phyloP scores from a whole-genome alignment of 2,888 invertebrate species.

The Aleiodes testaceus region DNA sequence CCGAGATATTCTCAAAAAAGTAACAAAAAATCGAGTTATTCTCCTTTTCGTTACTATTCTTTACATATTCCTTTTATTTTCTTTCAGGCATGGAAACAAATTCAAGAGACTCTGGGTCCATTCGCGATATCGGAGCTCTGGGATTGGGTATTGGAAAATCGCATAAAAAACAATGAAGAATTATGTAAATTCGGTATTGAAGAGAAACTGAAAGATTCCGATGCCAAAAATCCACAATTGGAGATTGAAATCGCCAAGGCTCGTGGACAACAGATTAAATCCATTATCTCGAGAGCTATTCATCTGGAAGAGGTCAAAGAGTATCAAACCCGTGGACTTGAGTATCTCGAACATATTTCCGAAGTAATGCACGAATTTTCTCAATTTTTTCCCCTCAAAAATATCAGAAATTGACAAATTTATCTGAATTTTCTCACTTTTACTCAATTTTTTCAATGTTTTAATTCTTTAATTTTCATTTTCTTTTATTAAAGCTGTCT shows the following conservation, averaged over 20 bases:
- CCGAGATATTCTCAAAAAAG: slow-evolving; percentile 36
- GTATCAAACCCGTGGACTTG: slow-evolving; percentile 54
- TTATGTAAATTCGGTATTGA: slow-evolving; percentile 56
- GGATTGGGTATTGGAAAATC: slow-evolving; percentile 59
- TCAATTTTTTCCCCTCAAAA: too few relatives aligned
- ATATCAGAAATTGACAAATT: too few relatives aligned
- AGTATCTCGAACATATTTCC: slow-evolving; percentile 64
- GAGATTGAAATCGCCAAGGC: slow-evolving; percentile 59
- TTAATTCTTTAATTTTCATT: neutral
- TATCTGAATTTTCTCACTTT: too few relatives aligned
- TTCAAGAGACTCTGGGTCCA: slow-evolving; percentile 56
- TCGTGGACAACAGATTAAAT: slow-evolving; percentile 59
- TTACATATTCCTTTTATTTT: slow-evolving; percentile 41
- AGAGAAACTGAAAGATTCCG: slow-evolving; percentile 11
- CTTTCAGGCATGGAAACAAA: slow-evolving; percentile 59
- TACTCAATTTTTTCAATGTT: too few relatives aligned
- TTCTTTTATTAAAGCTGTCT: neutral
- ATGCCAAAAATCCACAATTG: slow-evolving; percentile 45
- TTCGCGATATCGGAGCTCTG: slow-evolving; percentile 62
- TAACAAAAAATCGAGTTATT: slow-evolving; percentile 45
- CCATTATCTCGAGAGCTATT: slow-evolving; percentile 55
- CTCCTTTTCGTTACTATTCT: too few relatives aligned
- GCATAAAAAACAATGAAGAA: slow-evolving; percentile 57
- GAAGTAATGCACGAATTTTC: slow-evolving; percentile 41
- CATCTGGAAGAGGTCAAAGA: slow-evolving; percentile 51